Base-by-base conservation (phyloP, 2,113 vertebrate species). In the Etia nguti region DNA sequence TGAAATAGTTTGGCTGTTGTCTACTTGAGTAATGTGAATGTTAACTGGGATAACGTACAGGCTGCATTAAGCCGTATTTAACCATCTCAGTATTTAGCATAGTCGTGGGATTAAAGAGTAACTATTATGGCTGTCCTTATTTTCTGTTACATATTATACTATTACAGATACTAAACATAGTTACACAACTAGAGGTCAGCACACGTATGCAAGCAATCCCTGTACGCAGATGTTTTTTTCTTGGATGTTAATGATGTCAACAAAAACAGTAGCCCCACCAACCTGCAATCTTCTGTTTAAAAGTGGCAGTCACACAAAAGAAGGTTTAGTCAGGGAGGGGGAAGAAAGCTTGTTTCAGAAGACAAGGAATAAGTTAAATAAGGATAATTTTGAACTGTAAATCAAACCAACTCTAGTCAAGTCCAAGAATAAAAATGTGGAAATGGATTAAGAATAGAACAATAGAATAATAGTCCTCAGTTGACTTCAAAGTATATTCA, bases 351-450 rank as follows among this genome's bases (percentile, higher is more conserved):
- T 41, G 36, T 6, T 41, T 68, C 62, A 41, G 65, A 70, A 70
- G 65, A 43, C n/a, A 70, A 2, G 12, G 5, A 10, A 43, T 24
- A 43, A 43, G n/a, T 15, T 70, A 70, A 70, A 43, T 70, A 48
- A 70, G 6, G 41, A 48, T 75, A 29, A 11, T 5, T 73, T 48
- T 75, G 24, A 75, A 75, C 68, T 75, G 41, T 75, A 24, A 48
- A 3, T 48, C 15, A 48, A 18, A 50, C 5, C 46, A 15, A 20
- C 48, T 50, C 7, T 16, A 50, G 48, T 18, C 4, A 8, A 50
- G 6, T 20, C 16, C 16, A 50, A 8, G 48, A 50, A 75, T 75
- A 48, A 18, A 75, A 48, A 48, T 48, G 70, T 75, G 15, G 70
- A 75, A 48, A 48, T 18, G 41, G 65, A 46, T 26, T 46, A 46